Conservation (phyloP, 2,888 invertebrate species). For the Noctua janthina region DNA sequence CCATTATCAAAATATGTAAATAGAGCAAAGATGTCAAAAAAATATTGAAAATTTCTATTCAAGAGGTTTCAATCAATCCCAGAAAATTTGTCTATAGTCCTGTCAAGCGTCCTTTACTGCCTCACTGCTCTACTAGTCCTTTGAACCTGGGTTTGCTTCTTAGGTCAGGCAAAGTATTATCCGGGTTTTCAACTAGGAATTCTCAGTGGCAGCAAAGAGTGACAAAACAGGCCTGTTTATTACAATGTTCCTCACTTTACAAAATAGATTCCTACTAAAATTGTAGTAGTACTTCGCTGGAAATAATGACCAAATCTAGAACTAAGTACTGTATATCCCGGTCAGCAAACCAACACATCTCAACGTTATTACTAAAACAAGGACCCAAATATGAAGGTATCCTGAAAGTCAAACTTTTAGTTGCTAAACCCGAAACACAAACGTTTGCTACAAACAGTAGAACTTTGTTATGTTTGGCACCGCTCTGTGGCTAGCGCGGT, state of each 20-base stretch:
- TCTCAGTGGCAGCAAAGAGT: background rate
- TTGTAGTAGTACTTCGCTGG: too few species aligned
- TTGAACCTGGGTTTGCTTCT: background rate
- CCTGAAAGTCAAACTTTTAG: conserved; percentile 53
- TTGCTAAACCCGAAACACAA: conserved; percentile 53
- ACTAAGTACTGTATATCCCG: background rate
- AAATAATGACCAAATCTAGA: background rate
- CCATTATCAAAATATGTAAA: too few species aligned
- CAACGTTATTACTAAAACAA: conserved; percentile 22
- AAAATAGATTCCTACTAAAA: background rate
- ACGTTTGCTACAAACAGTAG: conserved; percentile 52
- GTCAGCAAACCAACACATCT: background rate
- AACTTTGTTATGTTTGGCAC: conserved; percentile 43
- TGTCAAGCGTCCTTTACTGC: too few species aligned
- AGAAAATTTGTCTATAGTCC: too few species aligned
- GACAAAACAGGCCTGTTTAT: background rate
- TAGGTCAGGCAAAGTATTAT: background rate
- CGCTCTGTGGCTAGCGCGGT: conserved; percentile 47
- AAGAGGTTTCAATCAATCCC: too few species aligned
- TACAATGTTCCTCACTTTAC: background rate
- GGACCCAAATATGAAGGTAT: conserved; percentile 45
- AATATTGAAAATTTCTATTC: too few species aligned
- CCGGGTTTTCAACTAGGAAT: background rate
- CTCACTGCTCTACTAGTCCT: background rate
- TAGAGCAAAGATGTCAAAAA: too few species aligned